A percentile compares a stretch with the other conserved stretches of the same genome.
phyloP scores from a whole-genome alignment of 1,140 invertebrate genomes.

The Dreissena rostriformis region DNA sequence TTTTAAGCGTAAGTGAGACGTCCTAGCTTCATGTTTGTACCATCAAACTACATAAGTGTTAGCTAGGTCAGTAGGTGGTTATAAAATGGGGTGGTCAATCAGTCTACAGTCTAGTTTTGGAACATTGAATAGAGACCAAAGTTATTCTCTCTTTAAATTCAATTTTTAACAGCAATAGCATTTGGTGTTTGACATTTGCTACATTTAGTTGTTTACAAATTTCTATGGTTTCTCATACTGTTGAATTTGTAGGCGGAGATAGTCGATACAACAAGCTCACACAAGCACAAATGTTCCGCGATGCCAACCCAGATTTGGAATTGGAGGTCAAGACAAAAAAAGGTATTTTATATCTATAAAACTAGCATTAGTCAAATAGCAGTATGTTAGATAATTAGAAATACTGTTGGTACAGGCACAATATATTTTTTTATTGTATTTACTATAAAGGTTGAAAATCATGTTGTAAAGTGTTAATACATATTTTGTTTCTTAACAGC shows the following conservation, averaged over 20 bases:
- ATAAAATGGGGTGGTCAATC: neutral
- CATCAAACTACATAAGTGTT: too few species aligned
- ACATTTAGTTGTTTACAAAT: too few species aligned
- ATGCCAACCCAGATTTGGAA: constrained; percentile 71
- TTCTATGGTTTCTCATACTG: neutral
- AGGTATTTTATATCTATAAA: constrained; percentile 57
- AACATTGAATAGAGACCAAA: neutral
- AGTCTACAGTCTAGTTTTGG: neutral
- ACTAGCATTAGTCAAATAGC: too few species aligned
- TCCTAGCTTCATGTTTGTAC: too few species aligned
- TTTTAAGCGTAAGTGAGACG: too few species aligned
- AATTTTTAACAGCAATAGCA: neutral
- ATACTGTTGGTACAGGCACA: too few species aligned
- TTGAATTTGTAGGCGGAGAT: constrained; percentile 67
- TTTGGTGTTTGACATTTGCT: neutral
- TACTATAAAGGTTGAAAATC: too few species aligned
- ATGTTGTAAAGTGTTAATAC: too few species aligned
- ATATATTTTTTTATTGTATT: too few species aligned
- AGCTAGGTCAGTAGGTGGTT: neutral
- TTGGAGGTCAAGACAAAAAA: constrained; percentile 73
- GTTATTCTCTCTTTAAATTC: neutral
- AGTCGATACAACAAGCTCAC: constrained; percentile 71
- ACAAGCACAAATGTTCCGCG: constrained; percentile 66
- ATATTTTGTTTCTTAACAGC: too few species aligned
- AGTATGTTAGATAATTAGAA: too few species aligned